phyloP scores from a whole-genome alignment of 2,113 vertebrate genomes.

The Percopsis transmontana region DNA sequence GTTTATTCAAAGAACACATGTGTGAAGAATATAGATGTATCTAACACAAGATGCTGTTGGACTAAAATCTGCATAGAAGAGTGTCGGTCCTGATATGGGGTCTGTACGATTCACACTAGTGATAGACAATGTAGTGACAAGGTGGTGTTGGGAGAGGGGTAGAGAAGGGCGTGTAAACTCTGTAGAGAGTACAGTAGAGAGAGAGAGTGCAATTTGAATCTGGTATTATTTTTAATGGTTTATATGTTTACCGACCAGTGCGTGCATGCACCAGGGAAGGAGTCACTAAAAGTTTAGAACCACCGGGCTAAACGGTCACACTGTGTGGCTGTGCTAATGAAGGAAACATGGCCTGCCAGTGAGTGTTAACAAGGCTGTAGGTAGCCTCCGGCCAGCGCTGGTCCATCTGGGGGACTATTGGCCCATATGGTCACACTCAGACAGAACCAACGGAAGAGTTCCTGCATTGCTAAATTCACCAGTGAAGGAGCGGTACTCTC shows the following conservation, averaged over 20 bases:
- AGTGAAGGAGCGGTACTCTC: conserved; percentile 47
- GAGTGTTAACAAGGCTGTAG: conserved; percentile 32
- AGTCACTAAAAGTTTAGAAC: conserved; percentile 3
- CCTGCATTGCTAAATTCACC: conserved; percentile 38
- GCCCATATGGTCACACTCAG: conserved; percentile 43
- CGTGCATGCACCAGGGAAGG: no score
- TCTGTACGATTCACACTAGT: no score
- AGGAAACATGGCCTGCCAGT: conserved; percentile 5
- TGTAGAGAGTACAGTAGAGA: no score
- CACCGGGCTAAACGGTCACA: conserved; percentile 2
- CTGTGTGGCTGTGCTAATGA: background rate
- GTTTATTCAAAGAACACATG: conserved; percentile 19
- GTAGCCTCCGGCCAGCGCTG: conserved; percentile 40
- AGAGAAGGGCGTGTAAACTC: no score
- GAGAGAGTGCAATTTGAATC: no score
- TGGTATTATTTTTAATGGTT: no score
- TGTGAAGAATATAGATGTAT: conserved; percentile 12
- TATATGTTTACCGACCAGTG: no score
- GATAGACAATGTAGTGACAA: no score
- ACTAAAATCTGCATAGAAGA: no score
- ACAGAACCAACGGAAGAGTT: background rate
- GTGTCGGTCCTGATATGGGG: no score
- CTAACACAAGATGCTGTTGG: conserved; percentile 15
- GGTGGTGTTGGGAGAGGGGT: no score
- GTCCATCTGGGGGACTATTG: conserved; percentile 49